A percentile compares a stretch with the other conserved stretches of the same genome.
Conservation (phyloP, 2,113 vertebrate genomes). For the Myotis yumanensis region DNA sequence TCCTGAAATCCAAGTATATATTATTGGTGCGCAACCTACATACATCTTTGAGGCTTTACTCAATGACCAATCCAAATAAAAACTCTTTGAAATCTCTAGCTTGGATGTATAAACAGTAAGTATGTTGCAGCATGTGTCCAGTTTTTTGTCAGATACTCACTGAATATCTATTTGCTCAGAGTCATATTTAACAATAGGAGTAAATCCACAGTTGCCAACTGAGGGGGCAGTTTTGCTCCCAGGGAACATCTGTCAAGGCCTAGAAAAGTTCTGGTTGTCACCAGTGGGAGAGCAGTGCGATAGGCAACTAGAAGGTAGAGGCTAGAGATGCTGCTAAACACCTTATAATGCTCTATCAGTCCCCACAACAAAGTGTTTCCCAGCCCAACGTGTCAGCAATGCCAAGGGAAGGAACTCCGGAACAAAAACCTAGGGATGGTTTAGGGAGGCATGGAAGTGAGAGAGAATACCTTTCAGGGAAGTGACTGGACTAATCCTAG, state of each 20-base stretch:
- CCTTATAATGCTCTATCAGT: not conserved
- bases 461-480: not conserved
- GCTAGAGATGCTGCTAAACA: not conserved
- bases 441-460: not conserved
- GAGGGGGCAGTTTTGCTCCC: not conserved
- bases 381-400: not conserved
- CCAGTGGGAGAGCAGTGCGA: not conserved
- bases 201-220: not conserved
- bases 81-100: not conserved
- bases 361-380: not conserved
- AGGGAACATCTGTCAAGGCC: not conserved
- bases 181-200: not conserved
- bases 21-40: not conserved
- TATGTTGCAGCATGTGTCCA: not conserved
- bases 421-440: not conserved
- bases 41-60: not conserved
- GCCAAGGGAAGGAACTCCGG: not conserved
- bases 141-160: not conserved
- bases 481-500: not conserved
- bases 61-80: conserved; percentile 14
- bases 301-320: not conserved
- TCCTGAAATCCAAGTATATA: not conserved
- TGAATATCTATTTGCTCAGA: not conserved
- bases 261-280: not conserved
- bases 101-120: not conserved